phyloP scores from a whole-genome alignment of 2,113 vertebrate genomes.

The Platysternon megacephalum region DNA sequence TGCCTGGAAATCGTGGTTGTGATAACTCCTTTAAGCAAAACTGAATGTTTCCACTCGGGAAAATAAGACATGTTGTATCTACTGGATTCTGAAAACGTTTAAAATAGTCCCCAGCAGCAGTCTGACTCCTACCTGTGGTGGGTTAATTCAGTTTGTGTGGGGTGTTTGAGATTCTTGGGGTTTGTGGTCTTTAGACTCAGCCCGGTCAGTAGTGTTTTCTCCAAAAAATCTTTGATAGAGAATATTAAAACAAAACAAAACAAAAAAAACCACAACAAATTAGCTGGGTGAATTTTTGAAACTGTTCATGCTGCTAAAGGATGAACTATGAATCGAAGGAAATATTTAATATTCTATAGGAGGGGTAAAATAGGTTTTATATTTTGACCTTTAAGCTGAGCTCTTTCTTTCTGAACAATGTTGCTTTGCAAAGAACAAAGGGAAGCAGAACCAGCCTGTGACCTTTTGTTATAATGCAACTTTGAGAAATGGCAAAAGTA shows the following conservation, averaged over 20 bases:
- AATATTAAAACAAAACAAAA: background rate
- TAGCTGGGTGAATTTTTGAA: conserved; percentile 34
- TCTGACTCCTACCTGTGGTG: background rate
- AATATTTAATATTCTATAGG: conserved; percentile 63
- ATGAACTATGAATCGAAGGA: conserved; percentile 55
- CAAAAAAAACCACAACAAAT: background rate
- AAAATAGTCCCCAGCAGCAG: background rate
- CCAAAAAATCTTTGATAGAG: background rate
- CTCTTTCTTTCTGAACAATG: conserved; percentile 70
- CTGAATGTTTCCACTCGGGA: background rate
- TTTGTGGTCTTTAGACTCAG: background rate
- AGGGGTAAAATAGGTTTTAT: conserved; percentile 70
- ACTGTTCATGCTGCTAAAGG: background rate
- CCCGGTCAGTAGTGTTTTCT: accelerated
- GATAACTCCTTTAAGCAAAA: background rate
- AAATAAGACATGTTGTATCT: background rate
- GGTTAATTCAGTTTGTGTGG: background rate
- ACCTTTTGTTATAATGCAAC: conserved; percentile 74
- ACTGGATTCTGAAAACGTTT: background rate
- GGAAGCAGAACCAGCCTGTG: conserved; percentile 63
- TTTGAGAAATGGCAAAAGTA: conserved; percentile 74
- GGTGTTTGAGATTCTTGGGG: background rate
- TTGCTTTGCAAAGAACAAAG: conserved; percentile 74
- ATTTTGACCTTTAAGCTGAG: conserved; percentile 79
- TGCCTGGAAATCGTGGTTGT: background rate